Base-by-base conservation (phyloP, 35 echinoderm and acorn worm genomes). In the Nesometra sesokonis region DNA sequence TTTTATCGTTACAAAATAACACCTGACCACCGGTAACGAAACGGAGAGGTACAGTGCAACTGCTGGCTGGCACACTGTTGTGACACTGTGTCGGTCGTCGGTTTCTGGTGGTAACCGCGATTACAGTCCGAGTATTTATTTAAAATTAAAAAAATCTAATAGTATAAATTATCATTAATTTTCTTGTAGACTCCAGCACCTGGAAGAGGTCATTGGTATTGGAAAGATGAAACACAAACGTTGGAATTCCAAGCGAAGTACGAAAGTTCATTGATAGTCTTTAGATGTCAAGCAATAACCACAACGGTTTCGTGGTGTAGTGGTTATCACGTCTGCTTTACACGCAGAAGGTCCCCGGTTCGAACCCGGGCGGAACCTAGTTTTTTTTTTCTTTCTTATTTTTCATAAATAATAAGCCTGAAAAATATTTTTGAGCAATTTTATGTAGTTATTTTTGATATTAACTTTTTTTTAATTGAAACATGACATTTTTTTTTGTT, bases 301-400 rank as follows among this genome's bases (percentile, higher is more conserved):
- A 43, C 31, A 52, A 82, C 34, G 91, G 82, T 85, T 93, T 90
- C 83, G 88, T 93, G 80, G 94, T 97, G 94, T 97, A 97, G 91
- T 89, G 95, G 95, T 98, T 94, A 98, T 98, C 95, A 98, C 95
- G 90, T 98, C 92, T 94, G 95, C 95, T 98, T 98, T 98, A 98
- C 95, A 98, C 95, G 95, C 95, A 98, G 95, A 98, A 98, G 95
- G 95, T 98, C 95, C 95, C 92, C 91, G 89, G 95, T 98, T 97
- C 94, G 94, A 97, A 31, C 94, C 94, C 88, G 88, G 91, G 94
- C 94, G 94, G 88, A 92, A 88, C 87, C 93, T 89, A 47, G 0
- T 32, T 88, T 79, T 87, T 90, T 94, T 88, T 81, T 39, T 43
- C 5, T 23, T 57, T 43, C 29, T 46, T 80, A 80, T 91, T 81